Evolutionary conservation across 2,113 vertebrate genomes (phyloP), one percentile per base, ranked within the genome.

Genomic region (Perca fluviatilis): DNA sequence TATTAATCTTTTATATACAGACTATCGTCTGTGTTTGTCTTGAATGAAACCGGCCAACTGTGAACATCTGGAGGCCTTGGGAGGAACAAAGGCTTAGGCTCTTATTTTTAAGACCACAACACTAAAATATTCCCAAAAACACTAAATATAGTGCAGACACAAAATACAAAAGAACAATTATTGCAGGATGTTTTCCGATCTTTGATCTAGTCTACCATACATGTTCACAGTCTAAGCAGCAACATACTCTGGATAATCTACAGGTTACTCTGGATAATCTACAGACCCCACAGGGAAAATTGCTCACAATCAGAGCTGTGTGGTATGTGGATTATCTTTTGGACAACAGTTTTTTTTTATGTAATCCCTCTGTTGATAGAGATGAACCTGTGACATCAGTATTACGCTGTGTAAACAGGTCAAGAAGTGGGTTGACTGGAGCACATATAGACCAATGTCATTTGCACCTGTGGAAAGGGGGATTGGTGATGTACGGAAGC

Each of bases 31-130:
- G 27, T 21, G 19, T 49, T 61, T n/a, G 23, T 65, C 51, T 74
- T 73, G 25, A n/a, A 40, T 74, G 13, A 23, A 57, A 30, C n/a
- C 50, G 43, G 69, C 19, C 80, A 60, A 19, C 9, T 49, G 49
- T 30, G 19, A 61, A 61, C 75, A 76, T 75, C 64, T 82, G 79
- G 82, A 76, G 53, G 19, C n/a, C 49, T 21, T 21, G 11, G 14
- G 19, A 49, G 30, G 50, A 56, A 16, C 9, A 1, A 33, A 40
- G 2, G 11, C 2, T 49, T 19, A 1, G 13, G 60, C 40, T n/a
- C 15, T 53, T 25, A 25, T n/a, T 68, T 46, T 33, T 30, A 54
- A 19, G 6, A 54, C n/a, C 15, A 40, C 10, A 61, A 54, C 19
- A 43, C 4, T 43, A 7, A 71, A 43, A 40, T 54, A 43, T 40